phyloP scores from a whole-genome alignment of 2,797 vertebrate genomes.

The Myotis daubentonii region DNA sequence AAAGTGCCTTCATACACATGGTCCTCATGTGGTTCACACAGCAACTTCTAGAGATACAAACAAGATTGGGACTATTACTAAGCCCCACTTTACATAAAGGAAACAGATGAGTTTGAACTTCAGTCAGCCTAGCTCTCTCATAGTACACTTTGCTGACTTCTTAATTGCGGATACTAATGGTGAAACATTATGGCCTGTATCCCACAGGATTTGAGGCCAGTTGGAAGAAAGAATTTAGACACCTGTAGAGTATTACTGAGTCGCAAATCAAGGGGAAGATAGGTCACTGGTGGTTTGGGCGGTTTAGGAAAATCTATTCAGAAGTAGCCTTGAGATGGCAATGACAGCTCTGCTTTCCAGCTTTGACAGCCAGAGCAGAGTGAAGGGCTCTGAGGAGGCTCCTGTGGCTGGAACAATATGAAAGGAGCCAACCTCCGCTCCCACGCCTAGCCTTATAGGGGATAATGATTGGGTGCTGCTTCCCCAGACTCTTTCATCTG shows the following conservation, averaged over 20 bases:
- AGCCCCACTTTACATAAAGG: not conserved
- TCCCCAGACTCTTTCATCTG: constrained; percentile 72
- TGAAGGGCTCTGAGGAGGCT: not conserved
- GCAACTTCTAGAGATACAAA: not conserved
- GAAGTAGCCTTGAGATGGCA: not conserved
- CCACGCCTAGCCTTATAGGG: constrained; percentile 52
- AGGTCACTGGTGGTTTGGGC: not conserved
- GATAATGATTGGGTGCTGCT: constrained; percentile 69
- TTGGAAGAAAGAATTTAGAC: not conserved
- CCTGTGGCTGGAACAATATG: not conserved
- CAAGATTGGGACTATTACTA: not conserved
- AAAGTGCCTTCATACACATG: not conserved
- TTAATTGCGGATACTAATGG: not conserved
- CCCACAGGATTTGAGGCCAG: not conserved
- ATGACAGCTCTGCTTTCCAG: not conserved
- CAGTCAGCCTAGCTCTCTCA: not conserved
- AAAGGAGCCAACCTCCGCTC: constrained; percentile 30
- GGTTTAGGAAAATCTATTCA: not conserved
- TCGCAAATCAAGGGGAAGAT: not conserved
- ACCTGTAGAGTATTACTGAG: not conserved
- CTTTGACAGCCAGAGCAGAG: not conserved
- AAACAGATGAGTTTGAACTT: not conserved
- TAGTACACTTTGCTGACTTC: not conserved
- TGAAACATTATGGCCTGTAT: not conserved
- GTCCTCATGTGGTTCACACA: not conserved